phyloP scores from a whole-genome alignment of 2,797 vertebrate genomes.

The Lycodopsis pacificus region DNA sequence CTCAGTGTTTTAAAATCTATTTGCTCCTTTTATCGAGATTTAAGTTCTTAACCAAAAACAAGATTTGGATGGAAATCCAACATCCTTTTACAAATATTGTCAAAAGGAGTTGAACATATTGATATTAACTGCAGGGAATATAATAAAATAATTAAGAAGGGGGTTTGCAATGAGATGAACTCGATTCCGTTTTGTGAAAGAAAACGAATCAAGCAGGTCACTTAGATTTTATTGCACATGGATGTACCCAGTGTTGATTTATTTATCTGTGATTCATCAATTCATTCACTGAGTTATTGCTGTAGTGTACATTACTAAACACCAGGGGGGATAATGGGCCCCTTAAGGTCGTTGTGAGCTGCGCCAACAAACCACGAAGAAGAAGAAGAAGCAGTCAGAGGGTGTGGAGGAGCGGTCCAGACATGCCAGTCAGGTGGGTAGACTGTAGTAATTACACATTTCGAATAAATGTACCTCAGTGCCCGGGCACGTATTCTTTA shows the following conservation, averaged over 20 bases:
- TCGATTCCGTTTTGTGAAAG: neutral
- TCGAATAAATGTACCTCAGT: fast-evolving
- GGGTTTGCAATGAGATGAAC: neutral
- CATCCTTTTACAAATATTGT: neutral
- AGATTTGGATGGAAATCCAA: neutral
- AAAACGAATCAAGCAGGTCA: neutral
- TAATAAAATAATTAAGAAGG: no score
- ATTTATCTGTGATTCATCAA: neutral
- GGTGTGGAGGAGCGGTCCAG: conserved; percentile 49
- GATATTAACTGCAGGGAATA: neutral
- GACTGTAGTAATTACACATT: neutral
- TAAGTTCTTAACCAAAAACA: no score
- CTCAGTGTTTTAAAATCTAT: no score
- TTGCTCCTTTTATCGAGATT: no score
- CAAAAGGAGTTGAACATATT: neutral
- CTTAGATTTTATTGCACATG: neutral
- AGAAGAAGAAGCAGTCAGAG: conserved; percentile 19
- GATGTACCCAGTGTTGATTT: neutral
- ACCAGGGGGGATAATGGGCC: neutral
- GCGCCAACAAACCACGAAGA: conserved; percentile 16
- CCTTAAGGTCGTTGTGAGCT: fast-evolving
- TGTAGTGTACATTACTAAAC: neutral
- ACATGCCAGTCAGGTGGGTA: conserved; percentile 72
- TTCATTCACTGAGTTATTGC: neutral
- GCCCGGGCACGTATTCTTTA: fast-evolving